Conservation (phyloP, 2,888 invertebrate genomes). For the Sarcophaga rosellei region DNA sequence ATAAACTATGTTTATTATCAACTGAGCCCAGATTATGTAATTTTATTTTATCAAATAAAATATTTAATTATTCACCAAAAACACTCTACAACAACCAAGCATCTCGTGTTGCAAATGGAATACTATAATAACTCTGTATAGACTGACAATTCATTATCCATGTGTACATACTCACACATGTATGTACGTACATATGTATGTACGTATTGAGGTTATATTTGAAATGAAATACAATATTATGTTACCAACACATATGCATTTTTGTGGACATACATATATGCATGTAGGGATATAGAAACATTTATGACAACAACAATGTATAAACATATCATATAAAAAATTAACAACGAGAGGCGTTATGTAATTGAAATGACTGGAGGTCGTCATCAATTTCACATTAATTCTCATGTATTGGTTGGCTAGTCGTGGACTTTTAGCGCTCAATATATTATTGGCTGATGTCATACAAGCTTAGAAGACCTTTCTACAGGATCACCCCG, state of each 20-base stretch:
- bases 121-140: neutral
- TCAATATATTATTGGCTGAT: too few relatives aligned
- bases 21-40: neutral
- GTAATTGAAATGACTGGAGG: too few relatives aligned
- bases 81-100: neutral
- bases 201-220: neutral
- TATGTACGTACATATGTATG: too few relatives aligned
- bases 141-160: neutral
- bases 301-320: constrained; percentile 23
- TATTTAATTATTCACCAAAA: neutral
- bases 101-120: neutral
- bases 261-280: neutral
- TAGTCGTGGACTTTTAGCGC: too few relatives aligned
- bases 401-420: too few relatives aligned
- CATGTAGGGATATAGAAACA: neutral
- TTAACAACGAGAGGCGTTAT: too few relatives aligned
- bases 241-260: neutral
- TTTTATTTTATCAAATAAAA: neutral
- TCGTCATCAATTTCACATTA: too few relatives aligned
- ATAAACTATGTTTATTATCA: neutral
- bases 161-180: neutral
- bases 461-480: too few relatives aligned
- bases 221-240: neutral
- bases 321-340: neutral
- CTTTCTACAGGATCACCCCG: too few relatives aligned